Evolutionary conservation across 2,797 vertebrate genomes (phyloP).

Genomic region (Discoglossus pictus): DNA sequence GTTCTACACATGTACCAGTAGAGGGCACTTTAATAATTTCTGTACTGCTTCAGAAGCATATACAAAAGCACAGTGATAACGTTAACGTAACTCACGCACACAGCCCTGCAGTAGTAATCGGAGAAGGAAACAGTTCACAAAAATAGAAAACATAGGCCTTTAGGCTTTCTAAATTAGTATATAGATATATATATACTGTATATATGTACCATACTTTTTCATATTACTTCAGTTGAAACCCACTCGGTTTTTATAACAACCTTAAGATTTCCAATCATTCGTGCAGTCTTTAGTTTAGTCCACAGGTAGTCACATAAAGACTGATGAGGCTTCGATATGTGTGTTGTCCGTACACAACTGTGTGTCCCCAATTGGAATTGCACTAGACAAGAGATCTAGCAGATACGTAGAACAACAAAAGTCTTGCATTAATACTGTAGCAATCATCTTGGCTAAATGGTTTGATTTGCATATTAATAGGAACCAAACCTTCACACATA

Average conservation of each 20-base stretch:
- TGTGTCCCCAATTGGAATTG: slow-evolving; percentile 47
- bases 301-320: slow-evolving; percentile 55
- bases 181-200: not conserved
- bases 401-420: slow-evolving; percentile 56
- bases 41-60: slow-evolving; percentile 62
- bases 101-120: slow-evolving; percentile 57
- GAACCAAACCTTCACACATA: slow-evolving; percentile 49
- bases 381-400: slow-evolving; percentile 55
- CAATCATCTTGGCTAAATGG: slow-evolving; percentile 46
- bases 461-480: slow-evolving; percentile 42
- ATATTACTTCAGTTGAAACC: slow-evolving; percentile 47
- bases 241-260: slow-evolving; percentile 38
- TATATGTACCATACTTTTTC: slow-evolving; percentile 25
- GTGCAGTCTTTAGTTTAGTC: slow-evolving; percentile 49
- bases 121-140: slow-evolving; percentile 57
- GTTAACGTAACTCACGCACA: slow-evolving; percentile 35
- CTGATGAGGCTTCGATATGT: slow-evolving; percentile 44
- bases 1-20: slow-evolving; percentile 68
- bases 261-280: slow-evolving; percentile 15
- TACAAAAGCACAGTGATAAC: slow-evolving; percentile 73
- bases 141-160: slow-evolving; percentile 55
- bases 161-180: slow-evolving; percentile 40
- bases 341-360: slow-evolving; percentile 48
- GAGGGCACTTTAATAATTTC: slow-evolving; percentile 73
- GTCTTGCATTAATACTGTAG: slow-evolving; percentile 51